phyloP scores from a whole-genome alignment of 2,797 vertebrate genomes.

The Crenichthys baileyi region DNA sequence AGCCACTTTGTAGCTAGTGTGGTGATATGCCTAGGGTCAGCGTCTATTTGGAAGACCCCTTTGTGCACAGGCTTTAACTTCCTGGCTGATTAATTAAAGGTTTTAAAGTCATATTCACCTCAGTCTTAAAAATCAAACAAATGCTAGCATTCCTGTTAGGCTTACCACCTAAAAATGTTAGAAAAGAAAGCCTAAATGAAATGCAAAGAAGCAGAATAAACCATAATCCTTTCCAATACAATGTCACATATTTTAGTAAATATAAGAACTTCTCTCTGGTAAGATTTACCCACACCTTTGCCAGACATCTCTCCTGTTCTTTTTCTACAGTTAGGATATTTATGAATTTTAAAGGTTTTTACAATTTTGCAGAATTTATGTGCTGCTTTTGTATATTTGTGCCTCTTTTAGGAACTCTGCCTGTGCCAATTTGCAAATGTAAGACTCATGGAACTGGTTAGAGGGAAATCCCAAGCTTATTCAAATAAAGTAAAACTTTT shows the following conservation, averaged over 20 bases:
- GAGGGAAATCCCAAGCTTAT: constrained; percentile 8
- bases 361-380: background rate
- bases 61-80: too few species aligned
- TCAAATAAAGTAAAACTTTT: constrained; percentile 9
- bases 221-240: background rate
- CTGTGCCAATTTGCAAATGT: background rate
- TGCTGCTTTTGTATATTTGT: background rate
- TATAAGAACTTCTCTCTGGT: background rate
- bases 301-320: background rate
- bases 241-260: background rate
- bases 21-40: too few species aligned
- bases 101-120: too few species aligned
- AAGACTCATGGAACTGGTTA: background rate
- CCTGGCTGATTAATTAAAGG: too few species aligned
- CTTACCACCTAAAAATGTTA: background rate
- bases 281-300: background rate
- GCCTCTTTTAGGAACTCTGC: background rate
- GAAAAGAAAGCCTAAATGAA: background rate
- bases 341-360: background rate
- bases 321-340: background rate
- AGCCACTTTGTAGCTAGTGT: too few species aligned
- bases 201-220: background rate
- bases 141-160: too few species aligned
- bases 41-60: too few species aligned
- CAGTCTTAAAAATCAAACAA: too few species aligned